These are phyloP conservation scores for Adineta ricciae DNA, from an alignment of 2,888 invertebrate genomes.

Conservation along the genomic window DNA sequence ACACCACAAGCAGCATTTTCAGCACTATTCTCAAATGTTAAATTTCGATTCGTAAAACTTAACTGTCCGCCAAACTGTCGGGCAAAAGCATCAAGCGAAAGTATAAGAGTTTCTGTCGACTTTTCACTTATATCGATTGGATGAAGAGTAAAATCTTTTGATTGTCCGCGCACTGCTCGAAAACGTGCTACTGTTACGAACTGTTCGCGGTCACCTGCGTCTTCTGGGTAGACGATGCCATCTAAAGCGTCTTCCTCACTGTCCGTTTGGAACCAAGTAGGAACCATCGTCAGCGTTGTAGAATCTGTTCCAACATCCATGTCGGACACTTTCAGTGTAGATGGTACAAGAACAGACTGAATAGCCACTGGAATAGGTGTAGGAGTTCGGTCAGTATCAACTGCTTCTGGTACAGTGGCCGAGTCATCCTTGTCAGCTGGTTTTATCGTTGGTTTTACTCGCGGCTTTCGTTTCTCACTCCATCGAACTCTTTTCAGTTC, in stretches of 20 bases:
- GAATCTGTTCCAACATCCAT: not conserved
- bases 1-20: not conserved
- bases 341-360: not conserved
- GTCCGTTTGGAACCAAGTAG: not conserved
- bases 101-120: not conserved
- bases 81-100: not conserved
- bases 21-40: not conserved
- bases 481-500: not conserved
- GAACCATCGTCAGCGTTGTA: not conserved
- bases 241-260: not conserved
- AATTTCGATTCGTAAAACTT: not conserved
- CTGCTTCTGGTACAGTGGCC: not conserved
- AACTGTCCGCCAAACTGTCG: not conserved
- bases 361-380: not conserved
- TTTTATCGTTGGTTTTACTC: not conserved
- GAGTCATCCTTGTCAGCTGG: not conserved
- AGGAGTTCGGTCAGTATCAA: not conserved
- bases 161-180: not conserved
- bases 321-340: not conserved
- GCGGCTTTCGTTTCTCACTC: not conserved
- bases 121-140: not conserved
- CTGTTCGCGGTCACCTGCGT: not conserved
- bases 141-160: not conserved
- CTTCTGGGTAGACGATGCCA: not conserved
- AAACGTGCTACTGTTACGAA: not conserved